These are phyloP conservation scores for Lycia hirtaria DNA, from an alignment of 2,888 invertebrate genomes.

Conservation along the genomic window DNA sequence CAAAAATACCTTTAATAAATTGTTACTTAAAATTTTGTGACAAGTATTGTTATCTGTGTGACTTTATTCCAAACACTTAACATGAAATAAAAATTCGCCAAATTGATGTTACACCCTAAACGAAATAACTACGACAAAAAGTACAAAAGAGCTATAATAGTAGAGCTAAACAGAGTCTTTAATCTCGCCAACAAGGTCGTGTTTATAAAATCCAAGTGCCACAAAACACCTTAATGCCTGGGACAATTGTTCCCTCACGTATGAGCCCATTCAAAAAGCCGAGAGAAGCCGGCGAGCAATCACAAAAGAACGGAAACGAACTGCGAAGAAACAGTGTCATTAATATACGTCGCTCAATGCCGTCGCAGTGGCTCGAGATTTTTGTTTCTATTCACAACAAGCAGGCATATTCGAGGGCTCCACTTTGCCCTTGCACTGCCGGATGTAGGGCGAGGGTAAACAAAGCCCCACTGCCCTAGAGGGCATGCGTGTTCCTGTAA, in stretches of 20 bases:
- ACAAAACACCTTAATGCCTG: slow-evolving; percentile 64
- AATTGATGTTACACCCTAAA: slow-evolving; percentile 1
- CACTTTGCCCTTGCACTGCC: slow-evolving; percentile 35
- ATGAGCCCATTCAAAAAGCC: slow-evolving; percentile 66
- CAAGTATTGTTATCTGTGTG: too few species aligned
- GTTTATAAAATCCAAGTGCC: slow-evolving; percentile 46
- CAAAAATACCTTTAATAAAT: too few species aligned
- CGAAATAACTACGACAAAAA: slow-evolving; percentile 11
- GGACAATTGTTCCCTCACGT: slow-evolving; percentile 70
- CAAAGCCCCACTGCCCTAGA: slow-evolving; percentile 36
- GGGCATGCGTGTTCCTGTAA: slow-evolving; percentile 12
- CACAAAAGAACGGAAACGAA: slow-evolving; percentile 73
- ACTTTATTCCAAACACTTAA: neutral
- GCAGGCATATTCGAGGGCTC: slow-evolving; percentile 48
- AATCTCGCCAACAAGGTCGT: slow-evolving; percentile 45
- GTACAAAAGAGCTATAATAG: slow-evolving; percentile 20
- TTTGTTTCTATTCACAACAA: slow-evolving; percentile 53
- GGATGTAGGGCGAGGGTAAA: slow-evolving; percentile 47
- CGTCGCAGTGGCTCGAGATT: slow-evolving; percentile 40
- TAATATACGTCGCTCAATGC: slow-evolving; percentile 69
- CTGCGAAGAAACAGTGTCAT: slow-evolving; percentile 73
- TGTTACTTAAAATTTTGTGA: too few species aligned
- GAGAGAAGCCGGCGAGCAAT: slow-evolving; percentile 60
- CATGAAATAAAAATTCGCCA: neutral
- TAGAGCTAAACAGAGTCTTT: slow-evolving; percentile 27